A percentile compares a stretch with the other conserved stretches of the same genome.
These are phyloP conservation scores for Forbesichthys agassizii DNA, from an alignment of 2,113 vertebrate genomes.

Conservation along the genomic window DNA sequence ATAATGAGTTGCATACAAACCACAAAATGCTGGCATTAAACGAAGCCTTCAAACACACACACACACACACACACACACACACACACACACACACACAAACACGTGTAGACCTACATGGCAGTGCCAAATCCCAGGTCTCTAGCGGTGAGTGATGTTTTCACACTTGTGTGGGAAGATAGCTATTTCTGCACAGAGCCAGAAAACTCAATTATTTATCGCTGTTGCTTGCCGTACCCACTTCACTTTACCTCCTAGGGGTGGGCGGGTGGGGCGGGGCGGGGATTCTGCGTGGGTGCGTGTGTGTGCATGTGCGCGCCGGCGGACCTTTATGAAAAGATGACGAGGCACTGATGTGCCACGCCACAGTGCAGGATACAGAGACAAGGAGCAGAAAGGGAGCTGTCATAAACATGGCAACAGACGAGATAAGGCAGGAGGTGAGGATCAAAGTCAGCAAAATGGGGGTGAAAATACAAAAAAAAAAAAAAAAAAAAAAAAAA, in stretches of 20 bases:
- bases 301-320: constrained; percentile 2
- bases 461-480: neutral
- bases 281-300: neutral
- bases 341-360: constrained; percentile 55
- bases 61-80: neutral
- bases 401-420: constrained; percentile 70
- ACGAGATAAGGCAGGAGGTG: constrained; percentile 56
- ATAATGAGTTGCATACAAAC: too few relatives aligned
- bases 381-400: constrained; percentile 27
- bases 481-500: neutral
- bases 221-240: constrained; percentile 68
- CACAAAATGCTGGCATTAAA: too few relatives aligned
- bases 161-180: constrained; percentile 73
- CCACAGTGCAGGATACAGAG: constrained; percentile 26
- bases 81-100: neutral
- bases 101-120: constrained; percentile 7
- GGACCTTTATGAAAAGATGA: constrained; percentile 52
- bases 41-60: neutral
- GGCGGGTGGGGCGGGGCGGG: too few relatives aligned
- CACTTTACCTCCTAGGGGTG: constrained; percentile 40
- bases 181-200: constrained; percentile 74
- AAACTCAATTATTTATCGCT: constrained; percentile 77
- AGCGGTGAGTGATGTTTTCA: constrained; percentile 73
- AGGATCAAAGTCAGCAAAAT: constrained; percentile 59
- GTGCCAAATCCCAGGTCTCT: constrained; percentile 48